Conservation (phyloP, 2,113 vertebrate species). For the Antigone vipio region DNA sequence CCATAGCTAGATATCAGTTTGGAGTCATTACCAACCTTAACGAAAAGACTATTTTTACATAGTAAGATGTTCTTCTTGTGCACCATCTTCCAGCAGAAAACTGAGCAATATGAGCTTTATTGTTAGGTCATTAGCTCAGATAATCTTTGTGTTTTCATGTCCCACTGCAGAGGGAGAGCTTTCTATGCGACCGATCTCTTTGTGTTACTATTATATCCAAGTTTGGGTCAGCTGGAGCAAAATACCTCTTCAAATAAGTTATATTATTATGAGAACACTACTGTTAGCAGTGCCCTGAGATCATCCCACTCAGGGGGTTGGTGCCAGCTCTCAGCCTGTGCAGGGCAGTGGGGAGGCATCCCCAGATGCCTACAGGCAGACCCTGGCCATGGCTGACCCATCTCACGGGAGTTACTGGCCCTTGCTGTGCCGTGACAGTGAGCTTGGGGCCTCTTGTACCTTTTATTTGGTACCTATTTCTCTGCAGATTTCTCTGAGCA, state of each 20-base stretch:
- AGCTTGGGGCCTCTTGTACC: not conserved
- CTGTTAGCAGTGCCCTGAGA: not conserved
- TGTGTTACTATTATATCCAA: not conserved
- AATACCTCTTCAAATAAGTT: not conserved
- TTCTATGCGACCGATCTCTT: not conserved
- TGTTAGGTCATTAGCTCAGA: not conserved
- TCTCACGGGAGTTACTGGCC: not conserved
- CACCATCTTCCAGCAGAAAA: not conserved
- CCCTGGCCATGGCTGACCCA: not conserved
- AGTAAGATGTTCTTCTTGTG: not conserved
- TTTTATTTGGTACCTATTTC: not conserved
- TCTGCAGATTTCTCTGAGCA: not conserved
- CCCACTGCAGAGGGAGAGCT: not conserved
- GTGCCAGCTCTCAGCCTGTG: not conserved
- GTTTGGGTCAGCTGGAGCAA: not conserved
- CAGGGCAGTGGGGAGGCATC: not conserved
- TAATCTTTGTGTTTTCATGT: not conserved
- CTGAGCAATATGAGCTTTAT: not conserved
- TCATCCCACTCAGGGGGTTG: not conserved
- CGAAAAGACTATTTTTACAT: not conserved
- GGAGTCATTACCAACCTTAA: constrained; percentile 28
- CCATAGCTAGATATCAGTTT: constrained; percentile 3
- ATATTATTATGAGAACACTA: not conserved
- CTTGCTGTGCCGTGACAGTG: rapidly evolving
- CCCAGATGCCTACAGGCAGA: not conserved